These are phyloP conservation scores for Fragum fragum DNA, from an alignment of 2,888 invertebrate species.

Conservation along the genomic window DNA sequence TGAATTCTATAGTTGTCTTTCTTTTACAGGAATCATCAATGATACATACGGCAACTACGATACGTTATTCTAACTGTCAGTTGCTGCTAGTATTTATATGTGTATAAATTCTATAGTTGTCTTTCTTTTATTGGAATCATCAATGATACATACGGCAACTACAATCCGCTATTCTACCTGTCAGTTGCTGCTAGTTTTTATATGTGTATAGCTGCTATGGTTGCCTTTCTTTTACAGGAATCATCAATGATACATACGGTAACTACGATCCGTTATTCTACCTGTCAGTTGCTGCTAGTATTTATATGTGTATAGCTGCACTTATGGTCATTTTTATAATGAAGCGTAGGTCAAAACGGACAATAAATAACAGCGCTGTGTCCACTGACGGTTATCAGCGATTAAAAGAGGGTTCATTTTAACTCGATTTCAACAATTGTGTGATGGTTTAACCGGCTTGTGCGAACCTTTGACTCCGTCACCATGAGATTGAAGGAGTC, in stretches of 20 bases:
- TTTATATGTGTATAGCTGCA: background rate
- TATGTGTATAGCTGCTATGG: background rate
- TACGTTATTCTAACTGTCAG: too few species aligned
- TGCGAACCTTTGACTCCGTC: too few species aligned
- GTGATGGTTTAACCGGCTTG: too few species aligned
- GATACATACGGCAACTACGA: too few species aligned
- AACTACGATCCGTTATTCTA: conserved; percentile 28
- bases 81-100: too few species aligned
- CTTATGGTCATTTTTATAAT: background rate
- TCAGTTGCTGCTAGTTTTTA: conserved; percentile 18
- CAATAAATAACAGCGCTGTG: background rate
- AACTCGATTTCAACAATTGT: too few species aligned
- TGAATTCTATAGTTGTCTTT: too few species aligned
- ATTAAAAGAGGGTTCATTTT: background rate
- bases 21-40: too few species aligned
- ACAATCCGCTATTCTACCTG: conserved; percentile 20
- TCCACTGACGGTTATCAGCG: background rate
- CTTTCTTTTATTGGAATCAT: conserved; percentile 28
- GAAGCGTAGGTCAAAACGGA: background rate
- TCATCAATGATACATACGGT: conserved; percentile 36
- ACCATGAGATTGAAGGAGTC: too few species aligned
- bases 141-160: conserved; percentile 37
- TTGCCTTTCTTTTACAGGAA: conserved; percentile 20
- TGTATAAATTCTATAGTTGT: too few species aligned
- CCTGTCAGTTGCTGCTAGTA: conserved; percentile 9